Evolutionary conservation across 2,113 vertebrate genomes (phyloP).

Genomic region (Gracilinanus agilis): DNA sequence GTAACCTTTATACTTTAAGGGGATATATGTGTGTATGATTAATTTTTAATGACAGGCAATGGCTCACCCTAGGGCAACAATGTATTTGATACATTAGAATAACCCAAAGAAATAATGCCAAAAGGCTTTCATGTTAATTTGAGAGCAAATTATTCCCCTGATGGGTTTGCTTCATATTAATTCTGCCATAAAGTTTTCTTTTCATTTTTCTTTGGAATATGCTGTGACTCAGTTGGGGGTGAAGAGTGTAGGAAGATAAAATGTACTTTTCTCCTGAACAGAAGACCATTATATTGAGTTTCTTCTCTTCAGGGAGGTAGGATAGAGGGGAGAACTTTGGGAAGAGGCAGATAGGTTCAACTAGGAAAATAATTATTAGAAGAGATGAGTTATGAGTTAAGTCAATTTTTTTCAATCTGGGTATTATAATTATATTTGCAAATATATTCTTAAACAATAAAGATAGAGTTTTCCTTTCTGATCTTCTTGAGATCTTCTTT

Average conservation of each 20-base stretch:
- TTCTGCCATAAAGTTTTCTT: background rate
- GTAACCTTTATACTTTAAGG: background rate
- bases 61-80: background rate
- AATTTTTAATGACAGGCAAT: background rate
- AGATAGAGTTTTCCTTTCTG: background rate
- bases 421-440: background rate
- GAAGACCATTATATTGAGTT: background rate
- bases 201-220: background rate
- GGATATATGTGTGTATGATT: background rate
- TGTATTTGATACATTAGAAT: background rate
- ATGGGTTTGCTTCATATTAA: constrained; percentile 7
- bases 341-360: background rate
- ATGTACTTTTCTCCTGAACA: background rate
- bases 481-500: background rate
- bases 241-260: background rate
- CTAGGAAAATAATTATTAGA: background rate
- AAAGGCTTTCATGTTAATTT: background rate
- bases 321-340: background rate
- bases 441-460: background rate
- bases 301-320: background rate
- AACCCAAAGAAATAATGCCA: background rate
- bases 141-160: background rate
- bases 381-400: too few species aligned
- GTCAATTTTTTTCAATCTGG: background rate
- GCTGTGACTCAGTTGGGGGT: background rate